These are phyloP conservation scores for Plusia festucae DNA, from an alignment of 2,888 invertebrate genomes.

Conservation along the genomic window DNA sequence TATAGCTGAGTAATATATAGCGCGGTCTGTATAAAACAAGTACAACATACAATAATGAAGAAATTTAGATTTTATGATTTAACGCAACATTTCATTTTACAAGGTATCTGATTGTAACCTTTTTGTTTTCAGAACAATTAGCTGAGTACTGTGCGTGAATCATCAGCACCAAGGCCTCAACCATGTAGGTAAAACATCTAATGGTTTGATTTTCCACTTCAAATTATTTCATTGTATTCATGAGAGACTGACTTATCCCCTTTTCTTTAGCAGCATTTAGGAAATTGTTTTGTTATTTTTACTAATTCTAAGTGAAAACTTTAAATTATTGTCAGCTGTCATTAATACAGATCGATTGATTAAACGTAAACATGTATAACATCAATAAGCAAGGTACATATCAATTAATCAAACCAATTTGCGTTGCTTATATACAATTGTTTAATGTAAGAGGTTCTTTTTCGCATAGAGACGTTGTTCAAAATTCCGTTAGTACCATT, in stretches of 20 bases:
- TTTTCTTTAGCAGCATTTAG: conserved; percentile 86
- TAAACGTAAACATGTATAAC: conserved; percentile 62
- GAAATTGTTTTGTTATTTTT: conserved; percentile 81
- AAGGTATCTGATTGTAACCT: background rate
- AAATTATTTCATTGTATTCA: conserved; percentile 81
- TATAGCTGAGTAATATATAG: no score
- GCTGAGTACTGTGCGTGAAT: conserved; percentile 71
- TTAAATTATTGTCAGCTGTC: conserved; percentile 70
- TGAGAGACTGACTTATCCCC: conserved; percentile 86
- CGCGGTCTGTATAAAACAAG: no score
- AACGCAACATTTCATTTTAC: no score
- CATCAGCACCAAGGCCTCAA: conserved; percentile 58
- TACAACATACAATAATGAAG: no score
- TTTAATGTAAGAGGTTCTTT: conserved; percentile 82
- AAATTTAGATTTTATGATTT: no score
- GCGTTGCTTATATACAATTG: conserved; percentile 66
- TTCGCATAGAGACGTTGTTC: conserved; percentile 85
- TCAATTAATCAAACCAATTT: conserved; percentile 77
- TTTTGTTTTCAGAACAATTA: conserved; percentile 73
- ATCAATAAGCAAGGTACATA: conserved; percentile 82
- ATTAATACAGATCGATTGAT: conserved; percentile 58
- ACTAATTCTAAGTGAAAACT: conserved; percentile 69
- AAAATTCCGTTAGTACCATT: conserved; percentile 78
- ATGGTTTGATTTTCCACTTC: conserved; percentile 78
- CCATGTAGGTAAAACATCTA: conserved; percentile 74